A percentile compares a stretch with the other conserved stretches of the same genome.
phyloP scores from a whole-genome alignment of 1,140 invertebrate species.

The Leptinotarsa texana region DNA sequence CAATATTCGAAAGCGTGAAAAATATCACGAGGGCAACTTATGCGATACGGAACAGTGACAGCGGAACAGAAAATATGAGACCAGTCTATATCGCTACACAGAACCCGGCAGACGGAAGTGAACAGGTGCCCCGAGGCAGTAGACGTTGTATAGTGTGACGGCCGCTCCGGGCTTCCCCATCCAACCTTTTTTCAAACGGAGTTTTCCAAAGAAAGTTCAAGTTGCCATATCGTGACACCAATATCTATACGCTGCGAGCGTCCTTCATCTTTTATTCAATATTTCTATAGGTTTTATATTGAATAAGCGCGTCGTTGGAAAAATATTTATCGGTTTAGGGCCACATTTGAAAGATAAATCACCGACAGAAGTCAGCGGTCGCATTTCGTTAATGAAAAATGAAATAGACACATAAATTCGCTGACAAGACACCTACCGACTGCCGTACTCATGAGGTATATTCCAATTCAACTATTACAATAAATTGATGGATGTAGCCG shows the following conservation, averaged over 20 bases:
- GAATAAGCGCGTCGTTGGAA: slow-evolving; percentile 25
- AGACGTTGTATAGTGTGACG: slow-evolving; percentile 18
- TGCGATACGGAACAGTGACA: neutral
- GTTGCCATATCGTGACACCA: slow-evolving; percentile 29
- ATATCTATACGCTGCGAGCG: slow-evolving; percentile 25
- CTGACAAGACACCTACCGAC: too few relatives aligned
- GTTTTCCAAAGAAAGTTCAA: slow-evolving; percentile 21
- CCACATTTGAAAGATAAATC: slow-evolving; percentile 19
- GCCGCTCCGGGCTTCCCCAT: neutral
- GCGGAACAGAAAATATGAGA: slow-evolving; percentile 13
- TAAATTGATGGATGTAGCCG: too few relatives aligned
- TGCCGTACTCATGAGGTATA: too few relatives aligned
- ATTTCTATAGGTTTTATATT: slow-evolving; percentile 27
- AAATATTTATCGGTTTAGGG: slow-evolving; percentile 27
- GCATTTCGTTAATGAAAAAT: slow-evolving; percentile 13
- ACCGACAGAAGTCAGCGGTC: neutral
- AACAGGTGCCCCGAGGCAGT: slow-evolving; percentile 19
- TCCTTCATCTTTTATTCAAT: slow-evolving; percentile 28
- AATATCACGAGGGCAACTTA: too few relatives aligned
- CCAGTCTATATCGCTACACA: slow-evolving; percentile 14
- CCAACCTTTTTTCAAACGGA: slow-evolving; percentile 16
- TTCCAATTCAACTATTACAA: too few relatives aligned
- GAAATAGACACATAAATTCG: neutral
- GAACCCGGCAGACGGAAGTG: slow-evolving; percentile 17
- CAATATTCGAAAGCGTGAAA: too few relatives aligned